These are phyloP conservation scores for Xenopus laevis DNA, from an alignment of 2,113 vertebrate species.

Conservation along the genomic window DNA sequence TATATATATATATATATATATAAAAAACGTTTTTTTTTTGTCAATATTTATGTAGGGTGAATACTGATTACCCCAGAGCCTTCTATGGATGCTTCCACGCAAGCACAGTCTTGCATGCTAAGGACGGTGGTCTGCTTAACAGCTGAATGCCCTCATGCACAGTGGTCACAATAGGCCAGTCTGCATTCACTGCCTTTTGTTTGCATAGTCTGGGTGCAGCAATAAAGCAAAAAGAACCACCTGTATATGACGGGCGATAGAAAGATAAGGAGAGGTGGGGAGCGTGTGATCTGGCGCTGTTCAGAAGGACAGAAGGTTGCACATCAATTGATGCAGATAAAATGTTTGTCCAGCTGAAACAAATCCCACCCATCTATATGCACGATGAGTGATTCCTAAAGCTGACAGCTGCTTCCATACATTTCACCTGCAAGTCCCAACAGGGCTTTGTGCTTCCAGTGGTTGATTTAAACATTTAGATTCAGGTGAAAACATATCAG, in stretches of 20 bases:
- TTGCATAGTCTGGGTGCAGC: conserved; percentile 46
- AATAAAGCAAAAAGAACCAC: conserved; percentile 32
- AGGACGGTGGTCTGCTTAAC: not conserved
- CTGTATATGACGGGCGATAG: conserved; percentile 35
- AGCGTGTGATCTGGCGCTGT: conserved; percentile 26
- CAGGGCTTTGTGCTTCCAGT: conserved; percentile 51
- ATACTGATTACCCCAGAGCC: too few species aligned
- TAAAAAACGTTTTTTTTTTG: too few species aligned
- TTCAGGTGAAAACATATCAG: not conserved
- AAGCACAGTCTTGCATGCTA: not conserved
- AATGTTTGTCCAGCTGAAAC: conserved; percentile 65
- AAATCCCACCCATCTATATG: conserved; percentile 49
- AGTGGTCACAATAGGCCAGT: not conserved
- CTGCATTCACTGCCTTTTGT: conserved; percentile 25
- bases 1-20: too few species aligned
- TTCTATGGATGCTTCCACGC: too few species aligned
- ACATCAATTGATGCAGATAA: not conserved
- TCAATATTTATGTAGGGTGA: too few species aligned
- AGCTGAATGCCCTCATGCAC: not conserved
- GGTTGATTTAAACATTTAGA: conserved; percentile 49
- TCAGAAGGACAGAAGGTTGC: conserved; percentile 43
- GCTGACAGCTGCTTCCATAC: conserved; percentile 59
- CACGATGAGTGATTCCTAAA: conserved; percentile 56
- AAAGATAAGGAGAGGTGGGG: conserved; percentile 50
- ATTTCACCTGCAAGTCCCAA: conserved; percentile 61